A percentile compares a stretch with the other conserved stretches of the same genome.
phyloP scores from a whole-genome alignment of 2,888 invertebrate genomes.

The Tillus elongatus region DNA sequence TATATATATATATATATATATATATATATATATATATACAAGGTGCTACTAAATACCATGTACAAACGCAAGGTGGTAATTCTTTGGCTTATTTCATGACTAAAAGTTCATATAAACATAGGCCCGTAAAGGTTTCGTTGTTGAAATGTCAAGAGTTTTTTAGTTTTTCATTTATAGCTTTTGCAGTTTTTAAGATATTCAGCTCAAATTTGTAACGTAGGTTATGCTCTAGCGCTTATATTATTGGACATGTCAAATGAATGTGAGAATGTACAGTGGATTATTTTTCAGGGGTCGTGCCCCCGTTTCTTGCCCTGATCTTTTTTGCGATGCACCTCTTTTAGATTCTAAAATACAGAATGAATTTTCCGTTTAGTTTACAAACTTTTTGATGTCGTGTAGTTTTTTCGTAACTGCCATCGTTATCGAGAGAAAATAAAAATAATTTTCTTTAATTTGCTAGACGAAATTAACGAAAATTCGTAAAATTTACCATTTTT shows the following conservation, averaged over 20 bases:
- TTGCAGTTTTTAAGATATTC: conserved; percentile 1
- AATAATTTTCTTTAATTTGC: conserved; percentile 1
- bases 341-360: conserved; percentile 1
- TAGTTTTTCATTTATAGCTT: not conserved
- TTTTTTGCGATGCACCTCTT: conserved; percentile 1
- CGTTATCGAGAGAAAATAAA: not conserved
- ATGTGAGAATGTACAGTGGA: not conserved
- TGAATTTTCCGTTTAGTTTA: conserved; percentile 1
- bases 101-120: conserved; percentile 1
- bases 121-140: conserved; percentile 2
- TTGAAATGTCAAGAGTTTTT: not conserved
- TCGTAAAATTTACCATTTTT: too few species aligned
- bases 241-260: conserved; percentile 2
- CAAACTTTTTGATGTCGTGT: not conserved
- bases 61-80: conserved; percentile 1
- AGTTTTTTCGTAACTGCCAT: not conserved
- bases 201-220: conserved; percentile 1
- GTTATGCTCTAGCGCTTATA: conserved; percentile 1
- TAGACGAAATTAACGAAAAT: conserved; percentile 3
- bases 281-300: not conserved
- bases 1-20: too few species aligned
- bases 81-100: conserved; percentile 3
- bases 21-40: not conserved
- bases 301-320: not conserved
- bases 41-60: not conserved